These are phyloP conservation scores for Sebastes goodei DNA, from an alignment of 2,797 vertebrate species.

Conservation along the genomic window DNA sequence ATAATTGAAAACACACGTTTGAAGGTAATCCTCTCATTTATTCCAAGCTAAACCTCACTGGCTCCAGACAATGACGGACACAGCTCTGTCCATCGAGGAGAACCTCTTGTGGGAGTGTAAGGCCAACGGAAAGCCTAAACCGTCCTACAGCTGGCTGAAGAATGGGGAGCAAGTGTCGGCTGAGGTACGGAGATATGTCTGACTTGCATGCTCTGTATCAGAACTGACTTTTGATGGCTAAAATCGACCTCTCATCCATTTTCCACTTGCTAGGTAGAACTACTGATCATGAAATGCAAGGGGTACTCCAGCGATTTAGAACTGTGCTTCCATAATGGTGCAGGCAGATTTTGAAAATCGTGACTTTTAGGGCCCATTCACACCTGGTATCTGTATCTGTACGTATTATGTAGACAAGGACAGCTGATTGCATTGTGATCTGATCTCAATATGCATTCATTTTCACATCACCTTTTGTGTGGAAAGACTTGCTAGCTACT, in stretches of 20 bases:
- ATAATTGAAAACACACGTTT: constrained; percentile 62
- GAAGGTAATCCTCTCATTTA: constrained; percentile 63
- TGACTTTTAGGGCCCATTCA: background rate
- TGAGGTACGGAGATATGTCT: constrained; percentile 82
- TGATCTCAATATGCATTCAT: background rate
- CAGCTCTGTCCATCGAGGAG: constrained; percentile 87
- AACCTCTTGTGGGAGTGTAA: constrained; percentile 92
- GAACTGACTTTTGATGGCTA: background rate
- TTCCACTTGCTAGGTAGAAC: background rate
- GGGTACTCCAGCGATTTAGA: background rate
- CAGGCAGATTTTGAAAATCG: background rate
- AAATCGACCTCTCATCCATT: background rate
- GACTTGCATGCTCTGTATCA: background rate
- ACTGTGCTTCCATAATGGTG: background rate
- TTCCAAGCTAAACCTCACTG: constrained; percentile 92
- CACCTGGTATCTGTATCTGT: background rate
- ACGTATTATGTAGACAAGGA: background rate
- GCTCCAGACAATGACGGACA: constrained; percentile 88
- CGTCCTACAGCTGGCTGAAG: constrained; percentile 93
- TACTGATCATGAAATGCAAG: background rate
- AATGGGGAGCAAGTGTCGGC: constrained; percentile 85
- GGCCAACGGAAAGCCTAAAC: constrained; percentile 93
- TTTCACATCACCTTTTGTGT: background rate
- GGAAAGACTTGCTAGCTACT: background rate
- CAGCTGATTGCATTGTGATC: background rate